Evolutionary conservation across 2,113 vertebrate genomes (phyloP), one percentile per base, ranked within the genome.

Genomic region (Rhinopomastus cyanomelas): DNA sequence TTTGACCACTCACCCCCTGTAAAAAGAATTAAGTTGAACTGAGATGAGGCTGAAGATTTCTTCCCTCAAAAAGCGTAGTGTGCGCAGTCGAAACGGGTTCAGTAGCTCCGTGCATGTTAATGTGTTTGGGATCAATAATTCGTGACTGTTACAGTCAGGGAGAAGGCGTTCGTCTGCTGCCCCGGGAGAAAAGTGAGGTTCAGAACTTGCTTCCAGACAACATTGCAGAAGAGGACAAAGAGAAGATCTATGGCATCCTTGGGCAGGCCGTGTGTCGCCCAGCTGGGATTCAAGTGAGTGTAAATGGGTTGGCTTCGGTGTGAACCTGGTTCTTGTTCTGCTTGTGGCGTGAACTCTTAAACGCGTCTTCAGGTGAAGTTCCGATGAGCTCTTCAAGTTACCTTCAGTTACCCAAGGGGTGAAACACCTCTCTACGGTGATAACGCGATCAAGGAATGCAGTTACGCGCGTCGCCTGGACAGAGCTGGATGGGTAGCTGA

Each of bases 231-330:
- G 99, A 99, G 88, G 99, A 99, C 90, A 98, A 97, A 76, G 98
- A 99, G 56, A 97, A 97, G 81, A 99, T 99, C 78, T 99, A 98
- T 90, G 98, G 98, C 76, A 99, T 99, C 82, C 98, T 99, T 34
- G 99, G 99, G 16, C 99, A 99, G 92, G 99, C 99, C 62, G 98
- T 99, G 95, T 99, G 99, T 96, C 98, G 99, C 26, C 98, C 99
- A 34, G 99, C 99, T 13, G 99, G 99, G 51, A 99, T 99, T 95
- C 99, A 99, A 98, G 99, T 98, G 92, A 96, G 97, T 87, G 68
- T 32, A 26, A 60, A 94, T 46, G 27, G 56, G 3, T 23, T 64
- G 71, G 9, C 48, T 75, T 90, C 34, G 42, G 10, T 2, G 19
- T 62, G 62, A 67, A 16, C 21, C 17, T 55, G 57, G 9, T 20